Evolutionary conservation across 2,888 invertebrate genomes (phyloP), one percentile per base, ranked within the genome.

Genomic region (Diachrysia chrysitis): DNA sequence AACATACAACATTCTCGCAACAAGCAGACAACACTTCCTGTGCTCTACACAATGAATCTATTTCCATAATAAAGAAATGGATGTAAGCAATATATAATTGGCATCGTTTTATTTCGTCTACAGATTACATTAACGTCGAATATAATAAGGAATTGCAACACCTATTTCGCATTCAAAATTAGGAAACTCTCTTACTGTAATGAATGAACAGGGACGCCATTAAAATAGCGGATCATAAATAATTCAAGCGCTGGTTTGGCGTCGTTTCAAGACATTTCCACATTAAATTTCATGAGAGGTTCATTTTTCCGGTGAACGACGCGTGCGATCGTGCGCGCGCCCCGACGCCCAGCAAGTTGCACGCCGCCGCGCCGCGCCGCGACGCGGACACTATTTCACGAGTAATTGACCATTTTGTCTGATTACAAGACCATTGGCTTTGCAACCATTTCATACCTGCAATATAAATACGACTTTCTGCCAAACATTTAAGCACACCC

Each of bases 201-300:
- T 93, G 90, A 94, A 93, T 87, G 90, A 90, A 92, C 88, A 87
- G 90, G 85, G 90, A 89, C 88, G 89, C 93, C 91, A 94, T 95
- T 94, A 95, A 94, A 95, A 94, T 93, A 92, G 92, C 92, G 86
- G 86, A 88, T 92, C 91, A 94, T 95, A 94, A 94, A 95, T 94
- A 94, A 95, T 95, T 94, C 95, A 95, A 85, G 82, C 89, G 86
- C 85, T 85, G 94, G 90, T 93, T 95, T 95, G 95, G 95, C 95
- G 89, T 90, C 90, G 93, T 92, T 95, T 95, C 95, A 95, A 94
- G 93, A 93, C 91, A 93, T 93, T 93, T 94, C 90, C 90, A 94
- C 95, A 94, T 95, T 93, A 94, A 95, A 93, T 95, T 95, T 95
- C 94, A 95, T 94, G 94, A 95, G 94, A 90, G 87, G 89, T 92